Evolutionary conservation across 2,888 invertebrate genomes (phyloP), one percentile per base, ranked within the genome.

Genomic region (Petrolisthes manimaculis): DNA sequence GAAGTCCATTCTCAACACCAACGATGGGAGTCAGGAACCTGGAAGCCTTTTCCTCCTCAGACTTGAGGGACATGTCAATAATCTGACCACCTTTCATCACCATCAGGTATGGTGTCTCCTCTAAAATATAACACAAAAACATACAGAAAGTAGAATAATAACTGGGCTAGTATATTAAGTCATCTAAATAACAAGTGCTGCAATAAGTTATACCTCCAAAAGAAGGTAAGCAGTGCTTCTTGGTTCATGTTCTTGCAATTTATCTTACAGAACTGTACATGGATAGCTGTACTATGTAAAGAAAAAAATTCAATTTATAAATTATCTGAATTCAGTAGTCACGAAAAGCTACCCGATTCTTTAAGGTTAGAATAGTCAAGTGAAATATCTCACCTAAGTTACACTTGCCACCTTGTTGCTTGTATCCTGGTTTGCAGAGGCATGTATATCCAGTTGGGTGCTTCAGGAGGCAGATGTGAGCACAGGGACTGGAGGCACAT

Each of bases 381-480:
- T 37, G 56, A 21, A 18, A 54, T 12, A 80, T 87, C 90, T 82
- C 77, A 93, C 93, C 92, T 91, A 91, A 90, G 71, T 77, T 87
- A 69, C 91, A 91, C 51, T 84, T 86, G 12, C 89, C 86, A 55
- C 79, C 84, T 18, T 83, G 61, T 12, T 86, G 56, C 61, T 83
- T 86, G 92, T 94, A 97, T 0, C 99, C 99, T 37, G 98, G 96
- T 92, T 97, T 96, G 93, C 99, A 99, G 92, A 96, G 96, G 93
- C 99, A 99, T 0, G 96, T 95, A 93, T 95, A 99, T 0, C 96
- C 96, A 0, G 93, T 93, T 0, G 94, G 90, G 0, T 97, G 97
- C 83, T 98, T 97, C 0, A 99, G 94, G 53, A 99, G 94, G 93
- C 99, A 99, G 4, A 99, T 94, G 92, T 99, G 99, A 92, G 96